phyloP scores from a whole-genome alignment of 1,140 invertebrate species.

The Dreissena polymorpha region DNA sequence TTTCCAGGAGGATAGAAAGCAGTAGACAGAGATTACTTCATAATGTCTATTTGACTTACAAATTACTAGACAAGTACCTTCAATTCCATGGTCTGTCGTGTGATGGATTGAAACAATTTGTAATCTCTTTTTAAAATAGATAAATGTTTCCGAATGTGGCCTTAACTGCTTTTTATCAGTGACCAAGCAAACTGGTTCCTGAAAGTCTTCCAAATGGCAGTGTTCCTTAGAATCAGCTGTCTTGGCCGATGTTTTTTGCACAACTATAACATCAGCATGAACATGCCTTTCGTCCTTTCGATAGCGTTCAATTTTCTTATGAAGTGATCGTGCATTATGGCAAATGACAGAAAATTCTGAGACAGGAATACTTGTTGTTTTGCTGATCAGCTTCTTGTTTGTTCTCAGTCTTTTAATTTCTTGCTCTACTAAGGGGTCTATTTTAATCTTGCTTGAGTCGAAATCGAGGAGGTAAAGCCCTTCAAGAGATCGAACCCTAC shows the following conservation, averaged over 20 bases:
- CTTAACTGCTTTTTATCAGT: slow-evolving; percentile 2
- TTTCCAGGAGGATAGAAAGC: slow-evolving; percentile 29
- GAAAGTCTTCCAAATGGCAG: slow-evolving; percentile 9
- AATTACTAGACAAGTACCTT: slow-evolving; percentile 14
- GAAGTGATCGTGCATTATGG: too few relatives aligned
- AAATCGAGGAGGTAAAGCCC: too few relatives aligned
- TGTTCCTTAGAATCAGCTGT: too few relatives aligned
- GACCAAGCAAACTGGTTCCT: background rate
- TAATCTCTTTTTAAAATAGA: slow-evolving; percentile 26
- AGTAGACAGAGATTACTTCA: slow-evolving; percentile 22
- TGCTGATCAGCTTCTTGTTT: too few relatives aligned
- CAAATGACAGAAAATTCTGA: too few relatives aligned
- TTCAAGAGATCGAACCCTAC: too few relatives aligned
- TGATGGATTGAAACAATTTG: slow-evolving; percentile 7
- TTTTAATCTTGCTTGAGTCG: too few relatives aligned
- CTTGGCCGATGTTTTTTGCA: slow-evolving; percentile 34
- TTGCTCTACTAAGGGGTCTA: too few relatives aligned
- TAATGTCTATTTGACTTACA: slow-evolving; percentile 2
- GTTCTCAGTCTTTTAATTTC: too few relatives aligned
- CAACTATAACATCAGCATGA: slow-evolving; percentile 11
- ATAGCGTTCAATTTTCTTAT: too few relatives aligned
- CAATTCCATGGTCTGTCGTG: slow-evolving; percentile 2
- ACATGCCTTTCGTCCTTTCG: slow-evolving; percentile 13
- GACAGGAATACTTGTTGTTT: too few relatives aligned
- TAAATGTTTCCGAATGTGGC: slow-evolving; percentile 36